phyloP scores from a whole-genome alignment of 2,113 vertebrate species.

The Orientallactaga bullata region DNA sequence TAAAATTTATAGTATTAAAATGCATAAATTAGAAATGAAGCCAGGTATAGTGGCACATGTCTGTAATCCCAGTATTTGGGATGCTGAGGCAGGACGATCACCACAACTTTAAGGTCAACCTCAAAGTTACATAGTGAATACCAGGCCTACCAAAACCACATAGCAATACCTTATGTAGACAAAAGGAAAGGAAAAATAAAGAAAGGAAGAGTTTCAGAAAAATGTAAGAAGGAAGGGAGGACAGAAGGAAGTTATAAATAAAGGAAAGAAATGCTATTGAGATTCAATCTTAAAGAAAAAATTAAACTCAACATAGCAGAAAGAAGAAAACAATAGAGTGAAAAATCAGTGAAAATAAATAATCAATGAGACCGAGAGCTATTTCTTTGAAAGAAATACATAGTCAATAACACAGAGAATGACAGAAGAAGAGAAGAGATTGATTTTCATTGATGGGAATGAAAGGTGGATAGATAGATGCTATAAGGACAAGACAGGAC shows the following conservation, averaged over 20 bases:
- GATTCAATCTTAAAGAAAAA: neutral
- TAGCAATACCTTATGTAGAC: neutral
- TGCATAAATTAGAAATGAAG: neutral
- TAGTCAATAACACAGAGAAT: neutral
- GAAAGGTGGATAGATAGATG: neutral
- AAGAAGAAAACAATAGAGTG: slow-evolving; percentile 10
- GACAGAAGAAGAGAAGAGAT: no score
- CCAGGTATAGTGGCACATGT: neutral
- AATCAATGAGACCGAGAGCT: neutral
- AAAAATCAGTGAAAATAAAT: slow-evolving; percentile 14
- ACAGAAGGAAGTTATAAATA: neutral
- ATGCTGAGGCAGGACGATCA: neutral
- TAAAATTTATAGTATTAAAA: slow-evolving; percentile 12
- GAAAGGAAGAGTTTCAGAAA: neutral
- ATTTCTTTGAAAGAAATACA: slow-evolving; percentile 16
- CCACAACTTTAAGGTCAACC: neutral
- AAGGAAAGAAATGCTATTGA: neutral
- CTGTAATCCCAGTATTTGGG: neutral
- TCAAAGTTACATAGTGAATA: neutral
- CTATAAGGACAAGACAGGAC: neutral
- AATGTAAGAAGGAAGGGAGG: no score
- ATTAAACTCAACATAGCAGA: slow-evolving; percentile 19
- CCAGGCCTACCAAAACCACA: neutral
- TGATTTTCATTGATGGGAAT: neutral
- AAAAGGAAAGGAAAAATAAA: neutral